Evolutionary conservation across 2,888 invertebrate species (phyloP), one percentile per base, ranked within the genome.

Genomic region (Caenorhabditis zanzibari): DNA sequence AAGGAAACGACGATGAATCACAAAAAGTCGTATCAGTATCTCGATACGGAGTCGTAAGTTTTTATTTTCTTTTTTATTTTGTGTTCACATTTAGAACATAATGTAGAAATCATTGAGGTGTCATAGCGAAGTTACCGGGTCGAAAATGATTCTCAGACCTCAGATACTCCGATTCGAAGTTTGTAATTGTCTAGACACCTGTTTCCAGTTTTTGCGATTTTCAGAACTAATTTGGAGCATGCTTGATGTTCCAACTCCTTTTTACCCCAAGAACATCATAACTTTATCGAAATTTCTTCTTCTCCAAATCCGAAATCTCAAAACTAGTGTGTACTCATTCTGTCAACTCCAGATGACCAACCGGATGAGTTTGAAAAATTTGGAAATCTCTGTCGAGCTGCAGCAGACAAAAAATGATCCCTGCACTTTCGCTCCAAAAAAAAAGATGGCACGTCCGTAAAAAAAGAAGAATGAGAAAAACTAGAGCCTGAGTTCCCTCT

Each of bases 11-110:
- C 47, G 47, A 58, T 75, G 81, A 74, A 61, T 69, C 69, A 68
- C 69, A 74, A 75, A 44, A 81, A 81, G 69, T 81, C 81, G 75
- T 82, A 82, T 66, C 82, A 82, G 64, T 82, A 82, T 82, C 63
- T 82, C 24, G 73, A 82, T 68, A 82, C 82, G 7, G 82, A 82
- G 63, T 76, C 82, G 82, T 82, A 49, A 77, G 82, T 82, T 82
- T 63, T 76, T 44, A 24, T 54, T 63, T 75, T 59, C 3, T 19
- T 49, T 47, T 64, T 64, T 47, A 10, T 2, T 6, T 44, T 44
- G 16, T 44, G 14, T 0, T 44, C n/a, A n/a, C 4, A 16, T 10
- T 44, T 44, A 16, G 44, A 44, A n/a, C n/a, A n/a, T n/a, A n/a
- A n/a, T n/a, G n/a, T 16, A 12, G 14, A 14, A 44, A 14, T 44